Conservation (phyloP, 1,140 invertebrate genomes). For the Zaprionus capensis region DNA sequence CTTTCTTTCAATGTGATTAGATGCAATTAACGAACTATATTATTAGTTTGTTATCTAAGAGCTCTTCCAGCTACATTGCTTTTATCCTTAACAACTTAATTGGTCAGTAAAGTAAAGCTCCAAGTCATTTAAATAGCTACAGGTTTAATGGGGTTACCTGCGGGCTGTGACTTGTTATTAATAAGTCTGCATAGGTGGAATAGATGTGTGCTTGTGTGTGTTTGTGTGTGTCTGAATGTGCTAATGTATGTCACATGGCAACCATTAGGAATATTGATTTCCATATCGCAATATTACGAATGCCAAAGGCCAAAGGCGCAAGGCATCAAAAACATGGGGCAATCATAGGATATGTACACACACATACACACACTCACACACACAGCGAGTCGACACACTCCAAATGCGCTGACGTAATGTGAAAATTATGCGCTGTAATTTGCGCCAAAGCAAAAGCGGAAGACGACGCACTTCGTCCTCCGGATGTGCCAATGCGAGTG, state of each 20-base stretch:
- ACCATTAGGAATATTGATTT: slow-evolving; percentile 79
- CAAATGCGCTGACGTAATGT: slow-evolving; percentile 73
- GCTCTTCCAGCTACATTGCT: too few species aligned
- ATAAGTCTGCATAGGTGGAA: background rate
- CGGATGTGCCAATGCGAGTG: slow-evolving; percentile 45
- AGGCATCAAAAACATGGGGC: slow-evolving; percentile 28
- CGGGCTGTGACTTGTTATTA: background rate
- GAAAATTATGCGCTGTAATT: slow-evolving; percentile 81
- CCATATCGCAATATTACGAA: slow-evolving; percentile 74
- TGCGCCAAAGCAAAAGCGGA: slow-evolving; percentile 77
- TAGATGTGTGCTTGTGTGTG: background rate
- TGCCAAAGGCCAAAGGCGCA: slow-evolving; percentile 56
- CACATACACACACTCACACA: slow-evolving; percentile 18
- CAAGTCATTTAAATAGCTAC: slow-evolving; percentile 48
- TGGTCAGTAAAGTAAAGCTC: slow-evolving; percentile 37
- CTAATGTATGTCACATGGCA: slow-evolving; percentile 58
- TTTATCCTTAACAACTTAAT: slow-evolving; percentile 52
- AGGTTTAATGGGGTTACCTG: background rate
- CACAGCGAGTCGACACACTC: slow-evolving; percentile 21
- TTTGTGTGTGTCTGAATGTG: slow-evolving; percentile 1
- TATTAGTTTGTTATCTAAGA: too few species aligned
- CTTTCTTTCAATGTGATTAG: too few species aligned
- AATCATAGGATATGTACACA: slow-evolving; percentile 40
- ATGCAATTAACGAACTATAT: too few species aligned
- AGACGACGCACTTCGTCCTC: slow-evolving; percentile 67